phyloP scores from a whole-genome alignment of 2,797 vertebrate genomes.

The Chrysocyon brachyurus region DNA sequence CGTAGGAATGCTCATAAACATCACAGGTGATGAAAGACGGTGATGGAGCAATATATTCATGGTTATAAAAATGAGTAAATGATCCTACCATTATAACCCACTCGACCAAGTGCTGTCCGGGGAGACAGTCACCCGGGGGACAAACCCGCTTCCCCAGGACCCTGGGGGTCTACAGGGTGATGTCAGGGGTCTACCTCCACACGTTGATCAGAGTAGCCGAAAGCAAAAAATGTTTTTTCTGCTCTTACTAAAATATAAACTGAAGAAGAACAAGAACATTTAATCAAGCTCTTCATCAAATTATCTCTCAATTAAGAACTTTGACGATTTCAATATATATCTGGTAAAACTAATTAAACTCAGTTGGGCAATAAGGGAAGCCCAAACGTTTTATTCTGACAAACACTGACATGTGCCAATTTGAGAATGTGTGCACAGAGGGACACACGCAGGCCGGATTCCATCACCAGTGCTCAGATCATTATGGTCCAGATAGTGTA shows the following conservation, averaged over 20 bases:
- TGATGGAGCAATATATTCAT: background rate
- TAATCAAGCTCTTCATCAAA: background rate
- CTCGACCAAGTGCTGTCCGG: background rate
- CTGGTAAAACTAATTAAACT: conserved; percentile 43
- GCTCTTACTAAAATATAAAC: background rate
- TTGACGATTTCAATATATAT: background rate
- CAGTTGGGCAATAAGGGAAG: background rate
- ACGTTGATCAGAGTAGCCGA: background rate
- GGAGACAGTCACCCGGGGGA: background rate
- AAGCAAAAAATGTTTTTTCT: background rate
- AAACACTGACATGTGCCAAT: background rate
- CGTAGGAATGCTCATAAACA: background rate
- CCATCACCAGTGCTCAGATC: background rate
- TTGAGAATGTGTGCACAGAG: background rate
- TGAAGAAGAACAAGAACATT: background rate
- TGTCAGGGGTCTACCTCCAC: background rate
- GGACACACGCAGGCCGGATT: background rate
- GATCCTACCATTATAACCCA: background rate
- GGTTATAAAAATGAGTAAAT: background rate
- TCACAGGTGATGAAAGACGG: background rate
- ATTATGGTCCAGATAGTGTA: background rate
- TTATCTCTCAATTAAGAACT: conserved; percentile 39
- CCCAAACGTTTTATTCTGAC: conserved; percentile 1
- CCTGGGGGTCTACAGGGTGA: background rate
- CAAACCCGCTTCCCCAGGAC: background rate